A percentile compares a stretch with the other conserved stretches of the same genome.
These are phyloP conservation scores for Megaleporinus macrocephalus DNA, from an alignment of 2,113 vertebrate genomes.

Conservation along the genomic window DNA sequence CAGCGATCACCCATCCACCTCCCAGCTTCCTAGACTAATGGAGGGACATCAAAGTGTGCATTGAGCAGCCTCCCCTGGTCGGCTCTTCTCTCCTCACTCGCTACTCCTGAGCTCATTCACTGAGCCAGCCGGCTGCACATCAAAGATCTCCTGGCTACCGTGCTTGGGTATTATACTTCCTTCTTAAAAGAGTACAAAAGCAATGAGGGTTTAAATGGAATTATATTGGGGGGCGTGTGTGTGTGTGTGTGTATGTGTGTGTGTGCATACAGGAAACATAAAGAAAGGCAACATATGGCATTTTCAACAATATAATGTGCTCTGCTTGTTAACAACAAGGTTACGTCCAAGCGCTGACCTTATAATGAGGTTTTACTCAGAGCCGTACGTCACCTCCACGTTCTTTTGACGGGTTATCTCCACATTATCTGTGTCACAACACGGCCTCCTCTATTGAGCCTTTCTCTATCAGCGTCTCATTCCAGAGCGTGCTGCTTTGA, in stretches of 20 bases:
- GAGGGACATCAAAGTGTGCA: slow-evolving; percentile 63
- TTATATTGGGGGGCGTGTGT: slow-evolving; percentile 52
- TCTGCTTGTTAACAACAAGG: not conserved
- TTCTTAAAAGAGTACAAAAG: slow-evolving; percentile 54
- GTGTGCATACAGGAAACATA: slow-evolving; percentile 38
- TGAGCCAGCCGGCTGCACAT: slow-evolving; percentile 54
- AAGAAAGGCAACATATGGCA: slow-evolving; percentile 17
- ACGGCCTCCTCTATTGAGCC: slow-evolving; percentile 29
- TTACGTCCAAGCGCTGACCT: not conserved
- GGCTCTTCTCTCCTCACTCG: slow-evolving; percentile 48
- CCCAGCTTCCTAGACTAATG: slow-evolving; percentile 47
- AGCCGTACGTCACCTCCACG: not conserved
- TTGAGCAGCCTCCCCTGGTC: slow-evolving; percentile 50
- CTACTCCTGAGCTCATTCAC: slow-evolving; percentile 53
- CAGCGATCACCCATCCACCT: slow-evolving; percentile 35
- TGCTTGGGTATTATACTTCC: slow-evolving; percentile 53
- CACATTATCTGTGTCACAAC: slow-evolving; percentile 43
- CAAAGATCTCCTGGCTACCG: slow-evolving; percentile 60
- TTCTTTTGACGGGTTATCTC: slow-evolving; percentile 39
- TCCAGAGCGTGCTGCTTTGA: slow-evolving; percentile 30
- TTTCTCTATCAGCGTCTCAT: slow-evolving; percentile 34
- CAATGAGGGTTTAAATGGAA: slow-evolving; percentile 60
- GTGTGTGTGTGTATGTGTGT: slow-evolving; percentile 40
- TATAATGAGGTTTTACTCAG: not conserved
- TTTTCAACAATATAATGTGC: slow-evolving; percentile 3